Evolutionary conservation across 2,113 vertebrate species (phyloP), one percentile per base, ranked within the genome.

Genomic region (Mus pahari): DNA sequence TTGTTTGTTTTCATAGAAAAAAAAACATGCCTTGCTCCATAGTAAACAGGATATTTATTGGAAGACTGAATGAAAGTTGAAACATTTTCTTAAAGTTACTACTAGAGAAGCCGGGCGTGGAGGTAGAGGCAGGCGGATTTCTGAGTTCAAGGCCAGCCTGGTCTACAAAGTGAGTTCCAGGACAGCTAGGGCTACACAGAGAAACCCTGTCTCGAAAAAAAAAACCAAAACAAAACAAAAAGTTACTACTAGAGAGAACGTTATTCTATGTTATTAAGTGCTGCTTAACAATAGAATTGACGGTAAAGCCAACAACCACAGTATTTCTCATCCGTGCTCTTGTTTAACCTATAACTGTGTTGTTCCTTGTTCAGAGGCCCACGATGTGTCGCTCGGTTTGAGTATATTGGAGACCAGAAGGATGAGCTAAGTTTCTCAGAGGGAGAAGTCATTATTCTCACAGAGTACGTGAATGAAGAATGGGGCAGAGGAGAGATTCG

Each of bases 371-470:
- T 96, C 95, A 99, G 99, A 58, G 99, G 99, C 64, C 99, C 99
- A 3, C 98, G 99, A 77, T 99, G 99, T 74, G 70, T 99, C 96
- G 99, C 99, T 28, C 98, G 99, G 77, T 99, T 99, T 94, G 99
- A 99, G 96, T 99, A 99, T 45, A 99, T 99, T 13, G 99, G 99
- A 53, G 99, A 99, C 97, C 98, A 99, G 95, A 98, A 98, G 39
- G 98, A 99, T 50, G 99, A 99, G 97, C 98, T 99, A 96, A 98
- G 99, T 68, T 99, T 99, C 98, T 98, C 97, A 11, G 99, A 99
- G 98, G 99, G 99, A 62, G 99, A 99, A 86, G 98, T 98, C 89
- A 99, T 99, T 97, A 77, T 97, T 97, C 98, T 99, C 83, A 99
- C 98, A 92, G 99, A 99, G 97, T 99, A 99, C 28, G 48, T 99